Conservation (phyloP, 1,140 invertebrate genomes). For the Eciton burchellii region DNA sequence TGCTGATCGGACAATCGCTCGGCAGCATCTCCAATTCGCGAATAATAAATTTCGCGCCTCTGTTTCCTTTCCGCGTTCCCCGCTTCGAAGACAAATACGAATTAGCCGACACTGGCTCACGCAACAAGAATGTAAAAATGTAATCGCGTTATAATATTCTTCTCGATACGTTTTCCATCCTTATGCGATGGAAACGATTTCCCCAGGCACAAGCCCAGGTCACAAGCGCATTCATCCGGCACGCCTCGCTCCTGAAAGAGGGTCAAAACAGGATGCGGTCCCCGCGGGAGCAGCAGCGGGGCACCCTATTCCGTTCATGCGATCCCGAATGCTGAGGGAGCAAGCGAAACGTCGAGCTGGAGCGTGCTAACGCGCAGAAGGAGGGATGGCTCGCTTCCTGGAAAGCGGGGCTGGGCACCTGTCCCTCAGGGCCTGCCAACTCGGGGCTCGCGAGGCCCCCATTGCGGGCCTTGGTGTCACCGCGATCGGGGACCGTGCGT, state of each 20-base stretch:
- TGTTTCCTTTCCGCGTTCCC: neutral
- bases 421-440: slow-evolving; percentile 81
- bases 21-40: neutral
- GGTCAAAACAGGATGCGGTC: slow-evolving; percentile 53
- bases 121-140: neutral
- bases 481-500: slow-evolving; percentile 1
- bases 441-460: neutral
- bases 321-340: slow-evolving; percentile 57
- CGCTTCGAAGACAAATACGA: neutral
- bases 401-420: slow-evolving; percentile 84
- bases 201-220: slow-evolving; percentile 6
- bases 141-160: neutral
- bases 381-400: slow-evolving; percentile 81
- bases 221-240: slow-evolving; percentile 27
- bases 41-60: neutral
- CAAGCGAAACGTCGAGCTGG: slow-evolving; percentile 72
- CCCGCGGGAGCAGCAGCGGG: slow-evolving; percentile 20
- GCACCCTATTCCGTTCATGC: slow-evolving; percentile 48
- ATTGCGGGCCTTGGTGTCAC: neutral
- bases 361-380: slow-evolving; percentile 75
- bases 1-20: neutral
- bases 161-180: neutral
- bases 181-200: slow-evolving; percentile 2
- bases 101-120: neutral
- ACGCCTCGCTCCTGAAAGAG: slow-evolving; percentile 21